These are phyloP conservation scores for Bacillus rossius DNA, from an alignment of 1,140 invertebrate genomes.

Conservation along the genomic window DNA sequence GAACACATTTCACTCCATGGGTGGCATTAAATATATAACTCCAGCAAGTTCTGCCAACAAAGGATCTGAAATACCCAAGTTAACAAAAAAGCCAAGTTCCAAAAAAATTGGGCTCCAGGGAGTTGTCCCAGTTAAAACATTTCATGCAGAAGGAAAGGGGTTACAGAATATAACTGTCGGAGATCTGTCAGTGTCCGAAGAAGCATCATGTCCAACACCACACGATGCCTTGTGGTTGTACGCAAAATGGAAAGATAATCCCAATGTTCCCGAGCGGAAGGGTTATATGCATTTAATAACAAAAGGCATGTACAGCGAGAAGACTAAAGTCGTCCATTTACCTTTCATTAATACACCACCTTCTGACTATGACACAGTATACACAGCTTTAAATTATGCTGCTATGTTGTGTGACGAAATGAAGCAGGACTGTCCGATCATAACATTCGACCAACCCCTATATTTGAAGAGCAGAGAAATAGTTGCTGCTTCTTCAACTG, in stretches of 20 bases:
- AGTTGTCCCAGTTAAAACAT: not conserved
- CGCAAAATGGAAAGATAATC: not conserved
- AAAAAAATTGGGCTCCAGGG: not conserved
- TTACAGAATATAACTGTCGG: not conserved
- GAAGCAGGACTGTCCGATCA: too few relatives aligned
- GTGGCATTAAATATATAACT: constrained; percentile 24
- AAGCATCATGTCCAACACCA: not conserved
- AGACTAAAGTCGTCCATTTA: constrained; percentile 15
- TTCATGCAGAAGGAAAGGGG: not conserved
- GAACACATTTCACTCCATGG: constrained; percentile 34
- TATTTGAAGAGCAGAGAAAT: too few relatives aligned
- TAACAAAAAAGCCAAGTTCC: not conserved
- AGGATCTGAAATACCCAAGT: not conserved
- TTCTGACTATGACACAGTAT: constrained; percentile 26
- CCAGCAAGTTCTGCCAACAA: not conserved
- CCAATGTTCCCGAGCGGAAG: constrained; percentile 18
- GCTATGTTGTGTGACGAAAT: too few relatives aligned
- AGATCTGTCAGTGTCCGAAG: not conserved
- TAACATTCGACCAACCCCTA: too few relatives aligned
- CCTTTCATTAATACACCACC: constrained; percentile 28
- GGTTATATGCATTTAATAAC: constrained; percentile 22
- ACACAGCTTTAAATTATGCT: too few relatives aligned
- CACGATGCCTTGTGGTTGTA: not conserved
- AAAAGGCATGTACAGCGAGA: constrained; percentile 10
- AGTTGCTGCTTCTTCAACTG: too few relatives aligned